Conservation (phyloP, 2,888 invertebrate species). For the Rotaria sp. region DNA sequence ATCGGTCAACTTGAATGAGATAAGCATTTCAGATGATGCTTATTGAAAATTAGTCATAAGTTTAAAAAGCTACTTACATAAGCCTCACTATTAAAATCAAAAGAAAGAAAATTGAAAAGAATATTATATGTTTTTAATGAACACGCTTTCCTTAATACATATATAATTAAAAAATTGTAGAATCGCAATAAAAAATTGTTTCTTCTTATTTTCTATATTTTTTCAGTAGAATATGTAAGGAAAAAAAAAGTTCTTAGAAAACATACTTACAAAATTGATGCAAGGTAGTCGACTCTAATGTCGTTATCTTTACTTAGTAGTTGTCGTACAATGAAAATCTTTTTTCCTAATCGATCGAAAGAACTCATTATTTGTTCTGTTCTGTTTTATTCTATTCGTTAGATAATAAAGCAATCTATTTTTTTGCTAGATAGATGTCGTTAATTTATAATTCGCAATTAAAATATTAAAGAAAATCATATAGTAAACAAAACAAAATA, state of each 20-base stretch:
- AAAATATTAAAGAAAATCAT: too few species aligned
- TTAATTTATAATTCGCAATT: neutral
- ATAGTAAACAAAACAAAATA: too few species aligned
- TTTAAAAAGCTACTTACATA: too few species aligned
- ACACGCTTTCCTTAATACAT: neutral
- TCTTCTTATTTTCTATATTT: neutral
- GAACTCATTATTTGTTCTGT: neutral
- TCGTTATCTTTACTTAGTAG: neutral
- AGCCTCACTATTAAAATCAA: too few species aligned
- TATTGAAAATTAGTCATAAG: too few species aligned
- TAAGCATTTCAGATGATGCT: too few species aligned
- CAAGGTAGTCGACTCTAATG: neutral
- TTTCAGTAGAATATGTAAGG: neutral
- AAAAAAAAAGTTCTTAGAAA: neutral
- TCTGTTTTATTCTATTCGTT: neutral
- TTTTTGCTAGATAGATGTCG: neutral
- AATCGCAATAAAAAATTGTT: neutral
- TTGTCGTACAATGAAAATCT: neutral
- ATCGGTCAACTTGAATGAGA: too few species aligned
- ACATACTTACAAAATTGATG: neutral
- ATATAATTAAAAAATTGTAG: neutral
- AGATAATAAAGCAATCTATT: neutral
- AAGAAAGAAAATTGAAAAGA: too few species aligned
- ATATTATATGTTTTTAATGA: neutral
- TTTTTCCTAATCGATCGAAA: neutral